A percentile compares a stretch with the other conserved stretches of the same genome.
Conservation (phyloP, 1,140 invertebrate species). For the Chionoecetes opilio region DNA sequence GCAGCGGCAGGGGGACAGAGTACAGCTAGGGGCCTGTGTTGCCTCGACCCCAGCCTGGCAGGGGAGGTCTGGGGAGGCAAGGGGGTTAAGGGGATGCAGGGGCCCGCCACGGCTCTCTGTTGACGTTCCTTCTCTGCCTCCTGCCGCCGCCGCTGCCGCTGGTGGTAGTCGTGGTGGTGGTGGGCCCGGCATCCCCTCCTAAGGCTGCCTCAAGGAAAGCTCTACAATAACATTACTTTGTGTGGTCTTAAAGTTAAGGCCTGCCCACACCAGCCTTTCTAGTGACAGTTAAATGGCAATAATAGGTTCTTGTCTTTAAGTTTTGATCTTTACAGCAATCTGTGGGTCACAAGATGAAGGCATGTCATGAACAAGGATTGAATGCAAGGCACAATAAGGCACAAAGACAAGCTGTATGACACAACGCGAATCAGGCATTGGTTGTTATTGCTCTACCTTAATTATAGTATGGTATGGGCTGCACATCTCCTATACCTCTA, state of each 20-base stretch:
- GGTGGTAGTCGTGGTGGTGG: too few relatives aligned
- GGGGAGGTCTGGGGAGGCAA: background rate
- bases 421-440: slow-evolving; percentile 60
- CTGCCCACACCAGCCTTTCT: slow-evolving; percentile 69
- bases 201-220: background rate
- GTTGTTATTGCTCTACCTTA: slow-evolving; percentile 40
- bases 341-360: slow-evolving; percentile 25
- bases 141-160: background rate
- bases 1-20: background rate
- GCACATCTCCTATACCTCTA: slow-evolving; percentile 77
- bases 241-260: background rate
- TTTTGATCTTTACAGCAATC: background rate
- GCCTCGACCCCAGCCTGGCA: background rate
- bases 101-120: background rate
- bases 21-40: background rate
- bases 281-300: slow-evolving; percentile 34
- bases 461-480: slow-evolving; percentile 73
- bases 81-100: background rate
- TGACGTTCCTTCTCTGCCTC: too few relatives aligned
- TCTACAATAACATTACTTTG: slow-evolving; percentile 6
- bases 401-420: slow-evolving; percentile 55
- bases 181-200: background rate
- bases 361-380: background rate
- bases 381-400: slow-evolving; percentile 39
- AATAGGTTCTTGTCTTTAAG: background rate